Percentiles rank a stretch among this genome's conserved stretches.
phyloP scores from a whole-genome alignment of 2,797 vertebrate species.

The Phaenicophaeus curvirostris region DNA sequence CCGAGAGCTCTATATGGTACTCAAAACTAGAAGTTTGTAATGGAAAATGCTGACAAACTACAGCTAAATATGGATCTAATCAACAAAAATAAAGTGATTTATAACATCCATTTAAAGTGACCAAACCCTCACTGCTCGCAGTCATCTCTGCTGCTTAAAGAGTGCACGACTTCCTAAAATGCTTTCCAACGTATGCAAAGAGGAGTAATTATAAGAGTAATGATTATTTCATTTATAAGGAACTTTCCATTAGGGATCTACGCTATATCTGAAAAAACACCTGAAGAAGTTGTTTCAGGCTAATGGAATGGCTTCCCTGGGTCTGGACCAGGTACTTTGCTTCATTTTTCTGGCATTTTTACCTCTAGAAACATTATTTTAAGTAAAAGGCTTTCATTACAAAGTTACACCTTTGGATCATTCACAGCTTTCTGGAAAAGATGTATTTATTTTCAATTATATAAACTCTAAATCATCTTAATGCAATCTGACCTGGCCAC shows the following conservation, averaged over 20 bases:
- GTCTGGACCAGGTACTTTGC: background rate
- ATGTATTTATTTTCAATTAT: conserved; percentile 39
- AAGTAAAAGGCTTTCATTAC: background rate
- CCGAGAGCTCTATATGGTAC: background rate
- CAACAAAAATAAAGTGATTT: conserved; percentile 46
- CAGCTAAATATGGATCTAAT: conserved; percentile 22
- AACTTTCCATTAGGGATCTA: background rate
- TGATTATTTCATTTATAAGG: conserved; percentile 11
- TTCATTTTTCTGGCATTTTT: conserved; percentile 20
- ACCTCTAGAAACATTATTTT: background rate
- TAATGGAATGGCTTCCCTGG: background rate
- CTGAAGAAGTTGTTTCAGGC: background rate
- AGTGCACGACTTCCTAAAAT: conserved; percentile 20
- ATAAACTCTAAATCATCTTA: conserved; percentile 32
- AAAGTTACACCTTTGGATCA: background rate
- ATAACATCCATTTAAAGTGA: conserved; percentile 13
- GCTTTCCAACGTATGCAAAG: background rate
- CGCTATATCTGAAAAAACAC: background rate
- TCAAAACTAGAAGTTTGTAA: background rate
- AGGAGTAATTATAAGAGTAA: background rate
- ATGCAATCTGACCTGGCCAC: conserved; percentile 2
- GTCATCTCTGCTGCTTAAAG: conserved; percentile 16
- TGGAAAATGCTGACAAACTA: conserved; percentile 43
- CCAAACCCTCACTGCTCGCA: conserved; percentile 29
- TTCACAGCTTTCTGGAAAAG: conserved; percentile 12